A percentile compares a stretch with the other conserved stretches of the same genome.
phyloP scores from a whole-genome alignment of 1,140 invertebrate species.

The Vanessa tameamea region DNA sequence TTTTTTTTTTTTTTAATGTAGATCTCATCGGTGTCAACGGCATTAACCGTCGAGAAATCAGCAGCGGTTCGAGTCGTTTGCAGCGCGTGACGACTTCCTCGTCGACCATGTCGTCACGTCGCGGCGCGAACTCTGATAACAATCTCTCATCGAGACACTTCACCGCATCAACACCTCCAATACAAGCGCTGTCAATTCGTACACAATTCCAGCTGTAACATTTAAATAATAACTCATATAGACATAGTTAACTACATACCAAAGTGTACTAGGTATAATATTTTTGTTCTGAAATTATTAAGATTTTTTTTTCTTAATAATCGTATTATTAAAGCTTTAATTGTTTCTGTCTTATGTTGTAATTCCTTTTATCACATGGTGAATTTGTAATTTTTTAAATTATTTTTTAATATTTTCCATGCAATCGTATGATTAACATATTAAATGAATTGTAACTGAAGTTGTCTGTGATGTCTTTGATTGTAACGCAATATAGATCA shows the following conservation, averaged over 20 bases:
- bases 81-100: conserved; percentile 53
- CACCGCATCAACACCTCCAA: conserved; percentile 38
- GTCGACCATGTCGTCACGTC: conserved; percentile 46
- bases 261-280: no score
- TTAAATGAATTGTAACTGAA: no score
- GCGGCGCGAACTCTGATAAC: conserved; percentile 17
- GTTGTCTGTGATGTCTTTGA: no score
- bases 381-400: no score
- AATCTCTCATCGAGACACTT: background rate
- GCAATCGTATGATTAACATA: no score
- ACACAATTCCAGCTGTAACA: conserved; percentile 37
- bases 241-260: background rate
- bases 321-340: no score
- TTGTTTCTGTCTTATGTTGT: no score
- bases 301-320: no score
- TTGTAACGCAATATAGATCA: no score
- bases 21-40: conserved; percentile 62
- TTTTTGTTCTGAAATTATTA: no score
- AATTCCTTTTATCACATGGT: no score
- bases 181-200: conserved; percentile 60
- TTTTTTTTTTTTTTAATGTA: conserved; percentile 30
- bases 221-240: background rate
- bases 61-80: conserved; percentile 53
- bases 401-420: no score
- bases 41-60: conserved; percentile 54